Percentiles rank a stretch among this genome's conserved stretches.
phyloP scores from a whole-genome alignment of 2,888 invertebrate genomes.

The Latrodectus elegans region DNA sequence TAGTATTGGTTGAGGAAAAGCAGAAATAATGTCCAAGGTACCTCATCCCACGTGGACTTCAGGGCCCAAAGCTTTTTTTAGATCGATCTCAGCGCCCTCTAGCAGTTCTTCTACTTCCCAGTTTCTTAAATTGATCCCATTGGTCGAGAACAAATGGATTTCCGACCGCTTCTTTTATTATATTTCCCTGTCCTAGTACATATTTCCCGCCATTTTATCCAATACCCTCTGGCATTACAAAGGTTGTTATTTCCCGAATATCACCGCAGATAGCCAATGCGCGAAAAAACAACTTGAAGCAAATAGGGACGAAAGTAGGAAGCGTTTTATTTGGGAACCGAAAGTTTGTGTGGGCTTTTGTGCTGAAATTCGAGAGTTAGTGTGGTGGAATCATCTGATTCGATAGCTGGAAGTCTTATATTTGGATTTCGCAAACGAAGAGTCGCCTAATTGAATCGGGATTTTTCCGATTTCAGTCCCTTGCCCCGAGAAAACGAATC shows the following conservation, averaged over 20 bases:
- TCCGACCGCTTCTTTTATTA: slow-evolving; percentile 60
- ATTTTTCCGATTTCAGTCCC: background rate
- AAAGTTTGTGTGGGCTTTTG: slow-evolving; percentile 25
- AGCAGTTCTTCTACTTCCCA: slow-evolving; percentile 61
- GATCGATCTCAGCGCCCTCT: slow-evolving; percentile 66
- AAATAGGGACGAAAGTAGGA: slow-evolving; percentile 47
- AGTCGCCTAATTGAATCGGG: slow-evolving; percentile 36
- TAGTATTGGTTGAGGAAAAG: slow-evolving; percentile 25
- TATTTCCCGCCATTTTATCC: slow-evolving; percentile 66
- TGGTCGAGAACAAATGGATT: slow-evolving; percentile 65
- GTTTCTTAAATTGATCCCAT: slow-evolving; percentile 67
- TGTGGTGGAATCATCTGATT: slow-evolving; percentile 5
- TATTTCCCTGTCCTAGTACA: slow-evolving; percentile 44
- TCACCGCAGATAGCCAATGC: slow-evolving; percentile 35
- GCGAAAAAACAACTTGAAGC: slow-evolving; percentile 47
- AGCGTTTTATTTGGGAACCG: slow-evolving; percentile 41
- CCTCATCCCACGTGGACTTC: slow-evolving; percentile 30
- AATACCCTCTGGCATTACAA: slow-evolving; percentile 63
- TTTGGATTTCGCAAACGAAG: background rate
- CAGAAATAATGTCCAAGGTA: slow-evolving; percentile 44
- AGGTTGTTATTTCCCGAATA: slow-evolving; percentile 67
- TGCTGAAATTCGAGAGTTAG: slow-evolving; percentile 21
- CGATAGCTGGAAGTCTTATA: slow-evolving; percentile 27
- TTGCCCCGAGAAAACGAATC: slow-evolving; percentile 20
- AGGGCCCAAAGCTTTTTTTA: slow-evolving; percentile 53